Percentiles rank a stretch among this genome's conserved stretches.
Evolutionary conservation across 2,888 invertebrate species (phyloP).

Genomic region (Andricus quercusramuli): DNA sequence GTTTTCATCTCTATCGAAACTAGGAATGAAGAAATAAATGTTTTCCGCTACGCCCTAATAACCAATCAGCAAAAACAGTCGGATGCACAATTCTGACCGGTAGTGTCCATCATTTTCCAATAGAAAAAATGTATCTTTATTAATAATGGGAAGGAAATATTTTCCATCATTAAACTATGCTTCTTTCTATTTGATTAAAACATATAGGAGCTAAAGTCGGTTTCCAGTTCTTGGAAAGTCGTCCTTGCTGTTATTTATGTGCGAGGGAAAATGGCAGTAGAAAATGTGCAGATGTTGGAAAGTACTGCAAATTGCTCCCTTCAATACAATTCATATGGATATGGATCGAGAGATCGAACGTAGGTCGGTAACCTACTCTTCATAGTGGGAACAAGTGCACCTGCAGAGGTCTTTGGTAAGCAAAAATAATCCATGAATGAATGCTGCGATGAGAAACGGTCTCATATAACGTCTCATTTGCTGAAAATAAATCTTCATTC

Average conservation of each 20-base stretch:
- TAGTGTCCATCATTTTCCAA: too few species aligned
- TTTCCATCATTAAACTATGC: background rate
- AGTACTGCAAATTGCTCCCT: conserved; percentile 31
- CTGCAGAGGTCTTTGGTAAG: background rate
- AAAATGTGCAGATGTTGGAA: conserved; percentile 33
- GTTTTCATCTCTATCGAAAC: too few species aligned
- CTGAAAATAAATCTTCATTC: conserved; percentile 27
- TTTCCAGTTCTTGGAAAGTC: conserved; percentile 35
- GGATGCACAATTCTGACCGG: too few species aligned
- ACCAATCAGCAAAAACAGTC: too few species aligned
- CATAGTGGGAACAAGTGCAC: conserved; percentile 15
- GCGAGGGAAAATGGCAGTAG: conserved; percentile 28
- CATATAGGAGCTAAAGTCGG: conserved; percentile 21
- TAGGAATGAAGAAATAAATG: too few species aligned
- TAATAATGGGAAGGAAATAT: background rate
- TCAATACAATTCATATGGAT: conserved; percentile 32
- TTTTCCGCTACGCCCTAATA: too few species aligned
- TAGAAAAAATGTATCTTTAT: background rate
- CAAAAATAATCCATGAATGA: conserved; percentile 9
- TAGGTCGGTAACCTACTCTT: conserved; percentile 36
- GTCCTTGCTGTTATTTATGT: conserved; percentile 25
- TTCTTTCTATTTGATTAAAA: conserved; percentile 1
- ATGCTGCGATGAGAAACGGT: conserved; percentile 20
- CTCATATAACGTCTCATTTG: conserved; percentile 11
- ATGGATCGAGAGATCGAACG: conserved; percentile 31